Evolutionary conservation across 2,113 vertebrate species (phyloP).

Genomic region (Anoura caudifer): DNA sequence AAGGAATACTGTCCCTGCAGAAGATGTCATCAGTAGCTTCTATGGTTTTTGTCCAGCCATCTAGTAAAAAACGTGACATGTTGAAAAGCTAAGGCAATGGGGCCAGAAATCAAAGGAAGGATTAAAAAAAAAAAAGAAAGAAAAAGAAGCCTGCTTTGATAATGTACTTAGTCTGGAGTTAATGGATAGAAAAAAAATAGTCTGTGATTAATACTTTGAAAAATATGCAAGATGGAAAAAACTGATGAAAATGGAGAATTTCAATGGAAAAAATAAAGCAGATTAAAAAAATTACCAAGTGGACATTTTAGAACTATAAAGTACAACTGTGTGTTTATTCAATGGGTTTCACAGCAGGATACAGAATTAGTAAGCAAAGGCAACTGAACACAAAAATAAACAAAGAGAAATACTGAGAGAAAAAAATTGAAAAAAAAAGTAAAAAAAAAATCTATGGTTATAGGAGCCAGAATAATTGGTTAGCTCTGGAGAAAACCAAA

Average conservation of each 20-base stretch:
- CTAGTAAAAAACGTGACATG: background rate
- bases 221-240: background rate
- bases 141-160: no score
- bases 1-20: background rate
- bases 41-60: background rate
- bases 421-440: background rate
- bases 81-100: background rate
- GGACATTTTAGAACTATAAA: background rate
- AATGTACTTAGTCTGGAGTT: background rate
- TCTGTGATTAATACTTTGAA: no score
- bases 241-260: background rate
- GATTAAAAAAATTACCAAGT: background rate
- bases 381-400: background rate
- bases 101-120: background rate
- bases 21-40: background rate
- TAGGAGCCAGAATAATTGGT: background rate
- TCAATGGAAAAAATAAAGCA: background rate
- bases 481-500: background rate
- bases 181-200: background rate
- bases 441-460: background rate
- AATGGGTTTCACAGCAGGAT: background rate
- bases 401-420: background rate
- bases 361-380: background rate
- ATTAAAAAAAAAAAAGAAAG: background rate
- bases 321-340: background rate